Base-by-base conservation (phyloP, 2,797 vertebrate species). In the Protonibea diacanthus region DNA sequence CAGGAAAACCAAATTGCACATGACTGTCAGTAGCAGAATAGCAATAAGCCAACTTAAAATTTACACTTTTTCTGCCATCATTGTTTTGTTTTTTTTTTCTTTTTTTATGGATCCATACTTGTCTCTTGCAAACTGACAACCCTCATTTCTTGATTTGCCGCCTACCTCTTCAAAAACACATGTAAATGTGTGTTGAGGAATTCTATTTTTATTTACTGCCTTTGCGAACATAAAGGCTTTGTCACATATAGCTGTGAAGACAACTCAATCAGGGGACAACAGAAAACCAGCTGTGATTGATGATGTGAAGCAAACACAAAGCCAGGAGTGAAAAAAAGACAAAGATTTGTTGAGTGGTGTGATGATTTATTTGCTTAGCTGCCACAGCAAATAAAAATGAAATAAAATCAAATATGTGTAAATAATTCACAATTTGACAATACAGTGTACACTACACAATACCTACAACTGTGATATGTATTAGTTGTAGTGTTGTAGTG, bases 171-270 rank as follows among this genome's bases (percentile, higher is more conserved):
- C 68, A 85, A 88, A 91, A 89, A 78, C 66, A 80, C 59, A 82
- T 88, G 86, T 87, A 89, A 91, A 90, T 84, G 71, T 83, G 72
- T 44, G 82, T 82, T 74, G 81, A 87, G 74, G 66, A 84, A 75
- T 85, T 93, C 92, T 91, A 86, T 94, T 92, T 93, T 87, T 91
- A 89, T 93, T 91, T 91, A 90, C 84, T 80, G 82, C 57, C 74
- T 91, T 86, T 72, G 75, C 70, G 6, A 84, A 91, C 85, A 80
- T 83, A 88, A 92, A 93, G 91, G 83, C 63, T 67, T 83, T 89
- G 84, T 89, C 77, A 89, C 81, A 76, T 88, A 80, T 76, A 88
- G 87, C 88, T 71, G 77, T 56, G 78, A 90, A 83, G 88, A 87
- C 84, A 83, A 85, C 87, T 91, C 90, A 82, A 91, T 92, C 88